A percentile compares a stretch with the other conserved stretches of the same genome.
Conservation (phyloP, 64 coral and sea anemone species). For the Hydrozoanthus tunicans region DNA sequence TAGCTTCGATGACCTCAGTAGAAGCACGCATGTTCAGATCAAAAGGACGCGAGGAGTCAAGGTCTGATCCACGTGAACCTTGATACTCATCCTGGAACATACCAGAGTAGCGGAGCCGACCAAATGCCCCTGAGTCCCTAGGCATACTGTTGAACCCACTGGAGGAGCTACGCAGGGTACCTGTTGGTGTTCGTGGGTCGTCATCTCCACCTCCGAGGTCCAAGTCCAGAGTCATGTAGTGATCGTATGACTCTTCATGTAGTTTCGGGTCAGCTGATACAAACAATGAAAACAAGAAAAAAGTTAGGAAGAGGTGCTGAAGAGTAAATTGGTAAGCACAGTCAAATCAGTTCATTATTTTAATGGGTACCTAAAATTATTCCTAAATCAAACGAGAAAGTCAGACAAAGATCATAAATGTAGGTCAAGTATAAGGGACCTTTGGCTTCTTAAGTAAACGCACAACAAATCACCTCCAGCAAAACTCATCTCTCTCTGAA, state of each 20-base stretch:
- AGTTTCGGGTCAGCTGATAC: slow-evolving; percentile 35
- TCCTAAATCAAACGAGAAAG: not conserved
- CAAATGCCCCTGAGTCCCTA: slow-evolving; percentile 72
- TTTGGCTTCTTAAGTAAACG: too few relatives aligned
- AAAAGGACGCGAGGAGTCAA: slow-evolving; percentile 63
- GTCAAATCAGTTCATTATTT: not conserved
- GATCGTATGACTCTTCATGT: slow-evolving; percentile 78
- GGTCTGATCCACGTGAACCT: slow-evolving; percentile 70
- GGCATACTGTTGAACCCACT: slow-evolving; percentile 46
- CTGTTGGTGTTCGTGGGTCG: slow-evolving; percentile 24
- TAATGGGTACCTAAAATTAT: too few relatives aligned
- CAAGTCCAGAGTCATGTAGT: slow-evolving; percentile 87
- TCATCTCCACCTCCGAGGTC: slow-evolving; percentile 77
- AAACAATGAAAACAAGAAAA: slow-evolving; percentile 2
- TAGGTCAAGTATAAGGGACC: too few relatives aligned
- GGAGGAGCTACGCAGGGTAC: slow-evolving; percentile 3
- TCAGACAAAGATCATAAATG: not conserved
- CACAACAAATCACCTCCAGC: too few relatives aligned
- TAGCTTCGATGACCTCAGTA: slow-evolving; percentile 58
- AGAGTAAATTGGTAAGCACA: not conserved
- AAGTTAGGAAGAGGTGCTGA: not conserved
- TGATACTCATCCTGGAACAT: slow-evolving; percentile 72
- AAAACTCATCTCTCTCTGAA: too few relatives aligned
- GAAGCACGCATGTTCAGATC: slow-evolving; percentile 50
- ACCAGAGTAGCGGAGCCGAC: slow-evolving; percentile 69